Percentiles rank a stretch among this genome's conserved stretches.
Evolutionary conservation across 2,888 invertebrate species (phyloP).

Genomic region (Agrypnus murinus): DNA sequence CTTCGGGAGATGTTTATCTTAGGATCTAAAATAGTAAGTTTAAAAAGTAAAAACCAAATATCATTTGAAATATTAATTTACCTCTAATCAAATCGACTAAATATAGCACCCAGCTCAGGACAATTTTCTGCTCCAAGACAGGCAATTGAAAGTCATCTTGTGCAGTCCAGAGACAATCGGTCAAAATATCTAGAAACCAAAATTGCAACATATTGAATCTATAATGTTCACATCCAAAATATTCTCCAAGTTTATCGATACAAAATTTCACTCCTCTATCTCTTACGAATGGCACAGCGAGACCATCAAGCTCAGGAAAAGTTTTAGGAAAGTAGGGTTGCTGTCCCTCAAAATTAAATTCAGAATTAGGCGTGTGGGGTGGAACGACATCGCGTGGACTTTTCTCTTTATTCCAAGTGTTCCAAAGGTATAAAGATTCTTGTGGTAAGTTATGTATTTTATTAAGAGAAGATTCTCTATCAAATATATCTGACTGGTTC

Average conservation of each 20-base stretch:
- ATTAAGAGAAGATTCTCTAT: too few relatives aligned
- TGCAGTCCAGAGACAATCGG: conserved; percentile 68
- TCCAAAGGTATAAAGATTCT: conserved; percentile 26
- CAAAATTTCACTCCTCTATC: conserved; percentile 64
- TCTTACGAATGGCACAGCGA: conserved; percentile 63
- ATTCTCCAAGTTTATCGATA: conserved; percentile 62
- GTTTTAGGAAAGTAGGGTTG: conserved; percentile 46
- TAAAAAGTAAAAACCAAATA: conserved; percentile 4
- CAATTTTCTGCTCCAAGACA: conserved; percentile 63
- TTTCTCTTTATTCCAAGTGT: not conserved
- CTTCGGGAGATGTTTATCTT: conserved; percentile 61
- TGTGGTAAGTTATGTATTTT: conserved; percentile 21
- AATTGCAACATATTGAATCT: conserved; percentile 66
- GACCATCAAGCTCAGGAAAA: conserved; percentile 57
- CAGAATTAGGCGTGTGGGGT: conserved; percentile 59
- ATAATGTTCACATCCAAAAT: conserved; percentile 64
- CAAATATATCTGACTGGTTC: too few relatives aligned
- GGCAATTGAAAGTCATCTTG: conserved; percentile 68
- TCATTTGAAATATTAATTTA: too few relatives aligned
- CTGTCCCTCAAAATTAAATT: conserved; percentile 50
- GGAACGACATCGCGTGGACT: conserved; percentile 54
- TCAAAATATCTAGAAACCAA: conserved; percentile 69
- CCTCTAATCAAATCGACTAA: conserved; percentile 67
- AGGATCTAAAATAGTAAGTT: conserved; percentile 58
- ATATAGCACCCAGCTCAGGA: conserved; percentile 67